Percentiles rank a stretch among this genome's conserved stretches.
These are phyloP conservation scores for Acleris holmiana DNA, from an alignment of 2,888 invertebrate species.

Conservation along the genomic window DNA sequence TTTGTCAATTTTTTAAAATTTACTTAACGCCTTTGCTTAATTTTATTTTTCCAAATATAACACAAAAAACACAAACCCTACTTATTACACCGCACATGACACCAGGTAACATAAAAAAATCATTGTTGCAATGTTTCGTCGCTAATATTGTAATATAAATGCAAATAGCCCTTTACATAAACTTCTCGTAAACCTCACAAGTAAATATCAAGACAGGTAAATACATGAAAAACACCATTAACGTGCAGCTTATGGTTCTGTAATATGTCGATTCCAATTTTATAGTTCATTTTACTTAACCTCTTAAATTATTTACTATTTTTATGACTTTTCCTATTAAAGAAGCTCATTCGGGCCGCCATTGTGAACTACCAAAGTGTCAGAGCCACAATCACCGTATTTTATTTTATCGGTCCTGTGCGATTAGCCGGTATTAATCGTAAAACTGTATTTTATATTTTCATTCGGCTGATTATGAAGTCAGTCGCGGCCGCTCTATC, in stretches of 20 bases:
- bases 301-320: slow-evolving; percentile 36
- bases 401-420: slow-evolving; percentile 30
- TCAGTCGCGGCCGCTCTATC: slow-evolving; percentile 33
- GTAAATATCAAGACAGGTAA: not conserved
- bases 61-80: too few relatives aligned
- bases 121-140: too few relatives aligned
- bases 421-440: slow-evolving; percentile 36
- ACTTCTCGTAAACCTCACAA: not conserved
- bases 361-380: slow-evolving; percentile 35
- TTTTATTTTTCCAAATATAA: too few relatives aligned
- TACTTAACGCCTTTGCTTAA: too few relatives aligned
- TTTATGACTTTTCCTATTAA: slow-evolving; percentile 35
- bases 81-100: too few relatives aligned
- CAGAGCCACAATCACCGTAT: slow-evolving; percentile 28
- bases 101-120: too few relatives aligned
- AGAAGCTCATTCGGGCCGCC: slow-evolving; percentile 23
- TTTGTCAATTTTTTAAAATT: too few relatives aligned
- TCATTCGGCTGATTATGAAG: slow-evolving; percentile 36
- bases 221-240: slow-evolving; percentile 6
- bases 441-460: slow-evolving; percentile 37
- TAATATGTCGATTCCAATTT: slow-evolving; percentile 31
- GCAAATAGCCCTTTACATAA: not conserved
- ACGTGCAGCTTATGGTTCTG: slow-evolving; percentile 17
- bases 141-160: not conserved
- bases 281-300: slow-evolving; percentile 36